Evolutionary conservation across 2,888 invertebrate species (phyloP), one percentile per base, ranked within the genome.

Genomic region (Conus canariensis): DNA sequence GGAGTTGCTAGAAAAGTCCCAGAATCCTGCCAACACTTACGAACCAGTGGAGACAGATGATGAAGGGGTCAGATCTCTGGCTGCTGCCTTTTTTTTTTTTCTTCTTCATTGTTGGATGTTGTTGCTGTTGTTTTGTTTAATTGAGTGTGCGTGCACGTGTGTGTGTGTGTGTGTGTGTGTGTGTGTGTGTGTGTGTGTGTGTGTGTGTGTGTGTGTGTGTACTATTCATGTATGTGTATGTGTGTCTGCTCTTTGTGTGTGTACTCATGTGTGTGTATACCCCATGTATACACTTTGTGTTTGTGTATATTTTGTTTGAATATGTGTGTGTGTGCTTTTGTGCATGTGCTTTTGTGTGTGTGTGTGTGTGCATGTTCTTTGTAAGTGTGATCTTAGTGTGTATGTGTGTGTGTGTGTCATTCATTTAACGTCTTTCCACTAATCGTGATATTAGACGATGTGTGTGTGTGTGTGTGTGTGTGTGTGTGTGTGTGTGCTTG

Each of bases 21-120:
- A 94, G 90, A 99, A 99, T 97, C 97, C 95, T 83, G 92, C 97
- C 58, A 91, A 93, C 58, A 91, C 90, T 19, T 93, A 91, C 92
- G 98, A 98, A 95, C 96, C 97, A 93, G 98, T 98, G 95, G 97
- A 98, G 30, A 98, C 98, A 95, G 99, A 99, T 94, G 99, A 92
- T 86, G 92, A 92, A 90, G 92, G 92, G 92, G 95, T 94, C 91
- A 90, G 92, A 58, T 16, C 56, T 83, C 12, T 45, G 45, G 74
- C 74, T 74, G 80, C 14, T 30, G 56, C 8, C 19, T 56, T 16
- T 77, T 8, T 25, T 14, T 77, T 77, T 77, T 3, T 25, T 1
- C 5, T 77, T 14, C 1, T 16, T 70, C 19, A 8, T 70, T 30
- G 1, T 80, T 80, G 77, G 77, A 6, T 80, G 10, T 74, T 77